Conservation (phyloP, 2,113 vertebrate genomes). For the Chitala chitala region DNA sequence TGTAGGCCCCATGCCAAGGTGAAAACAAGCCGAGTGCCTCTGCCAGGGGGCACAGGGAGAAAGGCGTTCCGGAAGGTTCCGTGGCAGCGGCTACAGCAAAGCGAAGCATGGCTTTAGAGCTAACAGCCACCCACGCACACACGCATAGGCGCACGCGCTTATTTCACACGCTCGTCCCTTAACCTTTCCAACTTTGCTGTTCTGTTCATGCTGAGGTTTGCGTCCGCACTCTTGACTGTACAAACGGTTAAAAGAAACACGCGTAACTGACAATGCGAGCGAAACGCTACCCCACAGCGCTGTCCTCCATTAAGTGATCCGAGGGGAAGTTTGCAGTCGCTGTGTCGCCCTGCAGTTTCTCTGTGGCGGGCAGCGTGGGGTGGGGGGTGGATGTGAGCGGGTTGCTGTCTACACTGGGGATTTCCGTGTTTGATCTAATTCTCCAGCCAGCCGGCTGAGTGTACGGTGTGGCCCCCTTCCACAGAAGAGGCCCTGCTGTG, state of each 20-base stretch:
- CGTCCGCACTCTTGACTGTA: no score
- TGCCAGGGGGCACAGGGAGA: slow-evolving; percentile 21
- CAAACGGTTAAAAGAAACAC: no score
- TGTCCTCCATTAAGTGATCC: no score
- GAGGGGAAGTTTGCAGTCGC: not conserved
- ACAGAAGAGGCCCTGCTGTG: slow-evolving; percentile 14
- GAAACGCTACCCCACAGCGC: no score
- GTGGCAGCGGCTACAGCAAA: not conserved
- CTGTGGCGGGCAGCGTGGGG: no score
- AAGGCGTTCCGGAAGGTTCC: not conserved
- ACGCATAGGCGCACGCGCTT: not conserved
- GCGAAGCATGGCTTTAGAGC: not conserved
- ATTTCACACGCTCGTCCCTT: no score
- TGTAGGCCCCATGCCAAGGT: slow-evolving; percentile 30
- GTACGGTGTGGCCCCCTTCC: not conserved
- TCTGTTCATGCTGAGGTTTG: no score
- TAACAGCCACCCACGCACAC: not conserved
- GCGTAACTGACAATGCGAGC: no score
- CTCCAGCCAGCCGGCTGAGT: not conserved
- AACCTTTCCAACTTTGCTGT: no score
- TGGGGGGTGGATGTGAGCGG: not conserved
- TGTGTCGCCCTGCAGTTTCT: not conserved
- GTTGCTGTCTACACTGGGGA: not conserved
- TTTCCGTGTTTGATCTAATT: not conserved
- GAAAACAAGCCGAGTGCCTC: slow-evolving; percentile 25